Evolutionary conservation across 2,113 vertebrate genomes (phyloP), one percentile per base, ranked within the genome.

Genomic region (Sigmodon hispidus): DNA sequence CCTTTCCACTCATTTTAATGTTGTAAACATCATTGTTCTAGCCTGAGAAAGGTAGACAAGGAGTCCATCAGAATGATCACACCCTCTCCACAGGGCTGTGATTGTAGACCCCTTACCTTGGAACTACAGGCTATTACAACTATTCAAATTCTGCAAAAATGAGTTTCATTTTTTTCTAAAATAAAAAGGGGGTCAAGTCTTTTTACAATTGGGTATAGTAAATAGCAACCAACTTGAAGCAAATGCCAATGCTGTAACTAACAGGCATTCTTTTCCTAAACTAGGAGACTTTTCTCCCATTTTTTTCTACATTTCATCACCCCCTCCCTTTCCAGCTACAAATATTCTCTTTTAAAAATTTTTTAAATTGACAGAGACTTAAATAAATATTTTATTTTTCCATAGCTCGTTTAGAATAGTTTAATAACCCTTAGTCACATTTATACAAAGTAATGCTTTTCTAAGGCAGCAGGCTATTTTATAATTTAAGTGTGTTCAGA

Each of bases 301-400:
- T 94, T 89, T 96, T 92, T 61, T 93, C 61, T 80, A 21, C 70
- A 48, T 89, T 93, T 94, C 36, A 73, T 63, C 29, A 91, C 50
- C 2, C 75, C 90, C 89, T 90, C 63, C 19, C 69, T 94, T 93
- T 90, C 45, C 87, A 94, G 61, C 86, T 97, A 91, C 95, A 95
- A 96, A 96, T 96, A 94, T 34, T 83, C 81, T 92, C 86, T 85
- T 85, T 96, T 61, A 85, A 90, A 90, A 96, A 83, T 87, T 52
- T 96, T 94, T 91, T 87, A 91, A 43, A 65, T n/a, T n/a, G 34
- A 69, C 93, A 55, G 76, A 92, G 95, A 91, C 75, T n/a, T 92
- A 93, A 96, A 50, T 95, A 81, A 36, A 50, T 77, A 57, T 95
- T 95, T 79, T 77, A 16, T 69, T 95, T 95, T 59, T 88, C 57